Evolutionary conservation across 2,797 vertebrate species (phyloP).

Genomic region (Carapus acus): DNA sequence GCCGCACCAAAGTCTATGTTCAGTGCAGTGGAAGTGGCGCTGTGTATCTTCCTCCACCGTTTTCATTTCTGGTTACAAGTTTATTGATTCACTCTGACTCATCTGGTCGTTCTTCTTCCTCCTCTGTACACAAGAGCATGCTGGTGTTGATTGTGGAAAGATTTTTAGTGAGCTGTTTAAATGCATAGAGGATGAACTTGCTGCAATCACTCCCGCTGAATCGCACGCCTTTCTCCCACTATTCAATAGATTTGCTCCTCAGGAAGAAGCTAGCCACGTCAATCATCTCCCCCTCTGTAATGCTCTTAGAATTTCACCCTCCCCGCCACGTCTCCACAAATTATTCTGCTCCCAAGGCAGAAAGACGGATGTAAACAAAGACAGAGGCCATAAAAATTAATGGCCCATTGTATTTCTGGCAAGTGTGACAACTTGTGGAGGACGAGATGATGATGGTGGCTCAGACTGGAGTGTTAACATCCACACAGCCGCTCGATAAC

Average conservation of each 20-base stretch:
- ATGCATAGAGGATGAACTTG: constrained; percentile 26
- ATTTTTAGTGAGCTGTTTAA: constrained; percentile 38
- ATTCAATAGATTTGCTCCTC: constrained; percentile 43
- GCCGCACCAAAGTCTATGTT: constrained; percentile 42
- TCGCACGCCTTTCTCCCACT: constrained; percentile 34
- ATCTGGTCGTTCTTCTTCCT: constrained; percentile 43
- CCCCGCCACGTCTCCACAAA: constrained; percentile 10
- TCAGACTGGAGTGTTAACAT: constrained; percentile 9
- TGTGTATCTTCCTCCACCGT: constrained; percentile 29
- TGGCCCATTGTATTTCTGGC: constrained; percentile 18
- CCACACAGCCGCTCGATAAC: constrained; percentile 25
- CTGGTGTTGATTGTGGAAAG: constrained; percentile 16
- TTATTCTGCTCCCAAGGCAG: constrained; percentile 17
- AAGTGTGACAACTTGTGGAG: constrained; percentile 30
- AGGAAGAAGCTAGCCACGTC: constrained; percentile 20
- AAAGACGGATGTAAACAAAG: constrained; percentile 42
- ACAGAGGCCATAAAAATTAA: constrained; percentile 48
- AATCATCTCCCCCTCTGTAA: constrained; percentile 28
- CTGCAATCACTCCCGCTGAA: constrained; percentile 38
- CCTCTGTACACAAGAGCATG: constrained; percentile 24
- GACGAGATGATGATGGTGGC: constrained; percentile 11
- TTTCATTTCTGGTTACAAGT: constrained; percentile 38
- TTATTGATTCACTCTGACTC: constrained; percentile 55
- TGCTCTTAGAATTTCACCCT: constrained; percentile 8
- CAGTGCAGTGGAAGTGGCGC: constrained; percentile 30